These are phyloP conservation scores for Nannospalax galili DNA, from an alignment of 2,113 vertebrate genomes.

Conservation along the genomic window DNA sequence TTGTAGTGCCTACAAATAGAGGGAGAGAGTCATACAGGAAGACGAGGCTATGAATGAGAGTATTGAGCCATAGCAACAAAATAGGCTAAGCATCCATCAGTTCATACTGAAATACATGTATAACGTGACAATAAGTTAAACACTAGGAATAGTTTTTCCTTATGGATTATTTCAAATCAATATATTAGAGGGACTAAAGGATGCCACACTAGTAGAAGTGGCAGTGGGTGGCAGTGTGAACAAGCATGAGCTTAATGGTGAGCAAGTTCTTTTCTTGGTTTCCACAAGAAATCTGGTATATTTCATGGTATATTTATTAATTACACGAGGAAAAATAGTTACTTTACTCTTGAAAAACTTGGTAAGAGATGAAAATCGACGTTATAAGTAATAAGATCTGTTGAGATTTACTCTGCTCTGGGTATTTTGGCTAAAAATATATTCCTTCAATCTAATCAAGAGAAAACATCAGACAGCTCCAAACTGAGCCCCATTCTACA, in stretches of 20 bases:
- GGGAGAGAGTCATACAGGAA: neutral
- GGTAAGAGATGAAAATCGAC: neutral
- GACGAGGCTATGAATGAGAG: neutral
- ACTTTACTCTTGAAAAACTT: neutral
- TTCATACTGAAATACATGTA: neutral
- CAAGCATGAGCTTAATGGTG: neutral
- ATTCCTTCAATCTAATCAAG: neutral
- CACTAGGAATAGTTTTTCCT: neutral
- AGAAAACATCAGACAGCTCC: neutral
- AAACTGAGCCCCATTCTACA: neutral
- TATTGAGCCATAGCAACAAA: neutral
- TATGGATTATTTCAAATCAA: neutral
- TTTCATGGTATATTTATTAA: neutral
- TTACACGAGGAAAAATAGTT: neutral
- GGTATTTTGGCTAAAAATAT: neutral
- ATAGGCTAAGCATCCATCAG: neutral
- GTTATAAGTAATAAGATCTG: neutral
- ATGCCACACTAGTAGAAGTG: neutral
- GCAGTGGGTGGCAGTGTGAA: neutral
- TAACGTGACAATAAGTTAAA: neutral
- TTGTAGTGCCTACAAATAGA: neutral
- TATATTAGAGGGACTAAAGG: neutral
- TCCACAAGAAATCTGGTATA: neutral
- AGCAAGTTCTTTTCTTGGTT: neutral
- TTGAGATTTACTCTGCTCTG: neutral